Evolutionary conservation across 2,888 invertebrate genomes (phyloP).

Genomic region (Brenthis daphne): DNA sequence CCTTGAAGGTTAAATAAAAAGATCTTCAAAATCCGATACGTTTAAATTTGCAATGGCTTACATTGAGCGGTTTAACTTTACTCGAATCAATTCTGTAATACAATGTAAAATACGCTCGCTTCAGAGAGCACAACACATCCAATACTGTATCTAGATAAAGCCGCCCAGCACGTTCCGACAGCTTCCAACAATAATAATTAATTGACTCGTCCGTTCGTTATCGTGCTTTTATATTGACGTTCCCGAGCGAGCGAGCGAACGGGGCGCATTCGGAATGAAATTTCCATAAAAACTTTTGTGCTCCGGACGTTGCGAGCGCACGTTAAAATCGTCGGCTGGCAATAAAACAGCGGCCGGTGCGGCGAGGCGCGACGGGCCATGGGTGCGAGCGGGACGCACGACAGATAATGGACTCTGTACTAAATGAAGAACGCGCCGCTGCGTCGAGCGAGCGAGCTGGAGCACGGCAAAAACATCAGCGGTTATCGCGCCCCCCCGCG

Average conservation of each 20-base stretch:
- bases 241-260: slow-evolving; percentile 75
- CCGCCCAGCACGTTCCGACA: slow-evolving; percentile 71
- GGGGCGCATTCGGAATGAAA: slow-evolving; percentile 81
- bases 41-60: slow-evolving; percentile 26
- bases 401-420: slow-evolving; percentile 79
- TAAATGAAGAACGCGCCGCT: slow-evolving; percentile 79
- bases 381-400: slow-evolving; percentile 69
- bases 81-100: slow-evolving; percentile 43
- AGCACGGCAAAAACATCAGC: slow-evolving; percentile 79
- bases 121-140: slow-evolving; percentile 49
- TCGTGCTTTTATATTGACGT: slow-evolving; percentile 82
- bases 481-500: slow-evolving; percentile 68
- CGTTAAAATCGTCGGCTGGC: slow-evolving; percentile 82
- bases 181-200: slow-evolving; percentile 82
- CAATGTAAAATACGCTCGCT: slow-evolving; percentile 44
- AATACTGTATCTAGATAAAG: slow-evolving; percentile 64
- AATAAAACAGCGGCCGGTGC: slow-evolving; percentile 82
- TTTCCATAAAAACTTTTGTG: slow-evolving; percentile 83
- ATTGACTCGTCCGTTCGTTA: slow-evolving; percentile 83
- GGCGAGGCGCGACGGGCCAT: slow-evolving; percentile 78
- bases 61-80: slow-evolving; percentile 31
- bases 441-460: slow-evolving; percentile 70
- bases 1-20: not conserved
- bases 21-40: slow-evolving; percentile 6
- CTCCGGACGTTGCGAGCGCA: slow-evolving; percentile 82